Base-by-base conservation (phyloP, 2,797 vertebrate species). In the Thunnus albacares region DNA sequence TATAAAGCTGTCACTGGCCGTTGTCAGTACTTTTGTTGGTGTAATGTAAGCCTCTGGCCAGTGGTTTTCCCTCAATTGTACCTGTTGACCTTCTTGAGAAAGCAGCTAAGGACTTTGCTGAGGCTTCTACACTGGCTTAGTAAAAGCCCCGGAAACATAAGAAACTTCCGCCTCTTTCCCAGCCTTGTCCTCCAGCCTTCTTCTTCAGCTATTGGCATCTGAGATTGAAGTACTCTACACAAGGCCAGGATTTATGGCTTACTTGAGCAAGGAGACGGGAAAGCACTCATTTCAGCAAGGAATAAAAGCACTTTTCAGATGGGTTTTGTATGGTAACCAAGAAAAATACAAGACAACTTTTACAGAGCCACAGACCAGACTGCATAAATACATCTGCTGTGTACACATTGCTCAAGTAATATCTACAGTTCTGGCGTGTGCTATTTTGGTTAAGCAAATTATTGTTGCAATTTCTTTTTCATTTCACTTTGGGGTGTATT, bases 321-420 rank as follows among this genome's bases (percentile, higher is more conserved):
- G 77, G 77, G 89, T 84, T 83, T 79, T 90, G 84, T 90, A 90
- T 65, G 51, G 64, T 82, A 70, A 90, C 90, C 89, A 94, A 93
- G 86, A 90, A 90, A 92, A 93, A 93, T 79, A 93, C 51, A 77
- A 86, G 63, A 75, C 52, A 73, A 76, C 68, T 86, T 77, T 82
- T 69, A 80, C 72, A 68, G 79, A 88, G 67, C 79, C 84, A 56
- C 79, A 86, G 60, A 67, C 62, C 84, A 90, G 78, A 84, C 84
- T 89, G 65, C 69, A 84, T 81, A 84, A 92, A 90, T 90, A 81
- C 51, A 76, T 78, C 77, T 71, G 69, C 80, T 64, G 57, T 69
- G 30, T 83, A 71, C 80, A 87, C 77, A 85, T 85, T 20, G 47
- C 73, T 85, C 76, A 86, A 84, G 76, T 70, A 82, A 84, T 86